Evolutionary conservation across 2,797 vertebrate species (phyloP).

Genomic region (Rhincodon typus): DNA sequence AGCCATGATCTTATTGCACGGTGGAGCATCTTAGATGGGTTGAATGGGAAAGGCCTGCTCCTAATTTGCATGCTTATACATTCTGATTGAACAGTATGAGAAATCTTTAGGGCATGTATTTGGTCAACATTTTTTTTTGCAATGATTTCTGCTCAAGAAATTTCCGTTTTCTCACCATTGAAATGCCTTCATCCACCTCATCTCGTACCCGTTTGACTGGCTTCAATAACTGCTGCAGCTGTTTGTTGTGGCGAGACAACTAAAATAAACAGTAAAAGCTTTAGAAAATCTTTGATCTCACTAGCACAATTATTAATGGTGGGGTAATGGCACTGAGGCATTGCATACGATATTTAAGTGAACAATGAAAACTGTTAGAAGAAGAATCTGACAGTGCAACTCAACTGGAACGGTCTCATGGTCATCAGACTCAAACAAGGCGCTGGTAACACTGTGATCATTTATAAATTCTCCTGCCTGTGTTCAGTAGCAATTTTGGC

Average conservation of each 20-base stretch:
- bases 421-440: neutral
- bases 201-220: slow-evolving; percentile 73
- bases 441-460: neutral
- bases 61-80: neutral
- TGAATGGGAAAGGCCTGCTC: too few relatives aligned
- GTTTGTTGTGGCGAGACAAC: slow-evolving; percentile 88
- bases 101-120: neutral
- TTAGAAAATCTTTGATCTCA: neutral
- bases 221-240: slow-evolving; percentile 79
- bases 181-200: slow-evolving; percentile 82
- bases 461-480: neutral
- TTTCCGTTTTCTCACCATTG: slow-evolving; percentile 67
- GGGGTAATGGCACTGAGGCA: neutral
- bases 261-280: slow-evolving; percentile 47
- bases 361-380: too few relatives aligned
- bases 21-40: too few relatives aligned
- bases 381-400: neutral
- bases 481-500: neutral
- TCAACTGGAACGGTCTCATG: neutral
- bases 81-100: neutral
- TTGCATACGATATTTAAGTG: neutral
- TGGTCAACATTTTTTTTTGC: neutral
- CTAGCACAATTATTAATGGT: neutral
- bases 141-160: neutral
- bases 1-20: too few relatives aligned